Evolutionary conservation across 2,888 invertebrate species (phyloP), one percentile per base, ranked within the genome.

Genomic region (Aporophyla nigra): DNA sequence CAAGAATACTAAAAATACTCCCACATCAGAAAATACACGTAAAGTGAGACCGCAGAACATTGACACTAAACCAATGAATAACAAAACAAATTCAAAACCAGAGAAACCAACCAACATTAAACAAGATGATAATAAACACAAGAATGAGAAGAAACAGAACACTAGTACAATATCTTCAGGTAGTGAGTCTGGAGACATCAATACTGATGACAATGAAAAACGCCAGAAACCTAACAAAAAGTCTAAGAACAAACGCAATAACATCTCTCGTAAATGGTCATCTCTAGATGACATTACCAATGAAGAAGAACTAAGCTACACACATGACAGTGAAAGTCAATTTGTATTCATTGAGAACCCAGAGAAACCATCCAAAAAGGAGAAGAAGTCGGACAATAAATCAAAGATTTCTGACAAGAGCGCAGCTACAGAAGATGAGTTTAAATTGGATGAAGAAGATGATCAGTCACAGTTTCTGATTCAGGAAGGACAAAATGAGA

Each of bases 1-100:
- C 51, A 98, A 98, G 94, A 97, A 97, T 81, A 94, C 96, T 54
- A 97, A 97, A 83, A 97, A 97, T 87, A 97, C 96, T 87, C 87
- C 93, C 46, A 93, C 91, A 75, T 81, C 93, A 12, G 97, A 97
- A 79, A 90, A 94, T 21, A 93, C 96, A 66, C 96, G 95, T 73
- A 97, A 97, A 88, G 93, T 93, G 65, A 93, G 92, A 92, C 93
- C 90, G 83, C 96, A 93, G 90, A 97, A 92, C 89, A 88, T 92
- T 91, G 97, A 94, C 89, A 91, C 89, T 86, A 97, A 93, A 87
- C 89, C 91, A 65, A 72, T 93, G 68, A 88, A 94, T 91, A 93
- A 94, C 90, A 92, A 97, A 94, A 76, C 93, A 84, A 89, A 90
- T 88, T 81, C 93, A 82, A 94, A 97, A 91, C 89, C 93, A 87